Evolutionary conservation across 2,888 invertebrate species (phyloP).

Genomic region (Parascotia fuliginaria): DNA sequence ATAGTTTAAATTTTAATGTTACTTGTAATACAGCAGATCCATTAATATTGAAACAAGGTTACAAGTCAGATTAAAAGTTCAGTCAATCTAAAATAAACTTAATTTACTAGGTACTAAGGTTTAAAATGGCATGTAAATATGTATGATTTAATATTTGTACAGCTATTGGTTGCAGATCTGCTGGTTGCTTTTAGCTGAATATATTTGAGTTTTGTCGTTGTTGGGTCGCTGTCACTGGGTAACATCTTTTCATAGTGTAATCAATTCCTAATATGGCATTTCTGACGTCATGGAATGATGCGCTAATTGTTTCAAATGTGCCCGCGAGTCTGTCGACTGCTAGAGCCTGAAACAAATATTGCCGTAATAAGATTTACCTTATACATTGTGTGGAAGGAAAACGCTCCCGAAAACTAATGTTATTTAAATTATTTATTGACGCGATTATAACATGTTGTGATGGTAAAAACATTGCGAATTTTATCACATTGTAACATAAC

Average conservation of each 20-base stretch:
- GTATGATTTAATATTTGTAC: too few relatives aligned
- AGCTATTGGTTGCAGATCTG: conserved; percentile 12
- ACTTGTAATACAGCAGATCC: conserved; percentile 30
- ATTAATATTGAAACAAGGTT: conserved; percentile 36
- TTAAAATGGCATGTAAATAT: conserved; percentile 24
- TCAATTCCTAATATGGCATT: conserved; percentile 74
- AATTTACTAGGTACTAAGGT: conserved; percentile 19
- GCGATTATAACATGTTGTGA: too few relatives aligned
- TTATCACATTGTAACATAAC: too few relatives aligned
- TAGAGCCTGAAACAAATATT: conserved; percentile 56
- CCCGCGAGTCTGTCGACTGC: conserved; percentile 71
- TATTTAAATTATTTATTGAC: too few relatives aligned
- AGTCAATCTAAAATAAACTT: conserved; percentile 19
- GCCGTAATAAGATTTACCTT: background rate
- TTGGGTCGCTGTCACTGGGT: conserved; percentile 52
- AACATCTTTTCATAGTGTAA: conserved; percentile 73
- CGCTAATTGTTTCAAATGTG: conserved; percentile 67
- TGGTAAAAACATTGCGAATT: too few relatives aligned
- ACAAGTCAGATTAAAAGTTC: conserved; percentile 24
- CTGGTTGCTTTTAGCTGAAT: conserved; percentile 47
- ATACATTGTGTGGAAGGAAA: too few relatives aligned
- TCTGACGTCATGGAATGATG: conserved; percentile 67
- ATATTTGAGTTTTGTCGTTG: conserved; percentile 62
- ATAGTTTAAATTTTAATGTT: conserved; percentile 18
- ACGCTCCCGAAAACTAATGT: too few relatives aligned